phyloP scores from a whole-genome alignment of 2,113 vertebrate species.

The Cavia aperea region DNA sequence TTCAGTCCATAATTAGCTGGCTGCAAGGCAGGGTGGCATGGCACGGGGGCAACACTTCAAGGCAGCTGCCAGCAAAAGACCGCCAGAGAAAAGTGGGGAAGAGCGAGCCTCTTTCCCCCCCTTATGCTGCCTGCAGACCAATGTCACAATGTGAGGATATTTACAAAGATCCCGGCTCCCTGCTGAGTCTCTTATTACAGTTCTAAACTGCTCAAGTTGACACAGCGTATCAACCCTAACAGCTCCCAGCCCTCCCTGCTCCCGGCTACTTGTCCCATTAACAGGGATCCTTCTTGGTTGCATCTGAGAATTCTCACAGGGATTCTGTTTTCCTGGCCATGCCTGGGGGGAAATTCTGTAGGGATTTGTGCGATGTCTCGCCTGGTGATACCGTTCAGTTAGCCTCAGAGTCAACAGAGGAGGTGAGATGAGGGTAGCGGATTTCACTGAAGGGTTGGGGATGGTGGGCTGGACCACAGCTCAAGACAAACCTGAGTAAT shows the following conservation, averaged over 20 bases:
- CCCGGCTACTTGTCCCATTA: neutral
- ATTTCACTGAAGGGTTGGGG: neutral
- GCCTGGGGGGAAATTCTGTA: neutral
- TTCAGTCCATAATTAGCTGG: too few relatives aligned
- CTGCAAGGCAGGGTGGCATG: too few relatives aligned
- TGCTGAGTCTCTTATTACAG: too few relatives aligned
- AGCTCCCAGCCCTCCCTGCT: neutral
- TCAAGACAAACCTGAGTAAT: neutral
- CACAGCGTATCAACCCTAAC: too few relatives aligned
- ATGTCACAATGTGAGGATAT: too few relatives aligned
- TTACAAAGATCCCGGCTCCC: too few relatives aligned
- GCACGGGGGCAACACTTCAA: too few relatives aligned
- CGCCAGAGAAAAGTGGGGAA: too few relatives aligned
- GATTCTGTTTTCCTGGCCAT: neutral
- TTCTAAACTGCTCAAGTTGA: too few relatives aligned
- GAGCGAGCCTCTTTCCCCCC: too few relatives aligned
- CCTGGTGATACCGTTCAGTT: neutral
- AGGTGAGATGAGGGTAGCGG: neutral
- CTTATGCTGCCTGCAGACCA: too few relatives aligned
- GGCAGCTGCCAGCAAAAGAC: too few relatives aligned
- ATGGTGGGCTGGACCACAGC: neutral
- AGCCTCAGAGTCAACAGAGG: fast-evolving
- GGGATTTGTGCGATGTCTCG: neutral
- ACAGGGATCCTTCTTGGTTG: neutral
- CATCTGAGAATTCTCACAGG: neutral